phyloP scores from a whole-genome alignment of 1,140 invertebrate genomes.

The Heliconius hermathena region DNA sequence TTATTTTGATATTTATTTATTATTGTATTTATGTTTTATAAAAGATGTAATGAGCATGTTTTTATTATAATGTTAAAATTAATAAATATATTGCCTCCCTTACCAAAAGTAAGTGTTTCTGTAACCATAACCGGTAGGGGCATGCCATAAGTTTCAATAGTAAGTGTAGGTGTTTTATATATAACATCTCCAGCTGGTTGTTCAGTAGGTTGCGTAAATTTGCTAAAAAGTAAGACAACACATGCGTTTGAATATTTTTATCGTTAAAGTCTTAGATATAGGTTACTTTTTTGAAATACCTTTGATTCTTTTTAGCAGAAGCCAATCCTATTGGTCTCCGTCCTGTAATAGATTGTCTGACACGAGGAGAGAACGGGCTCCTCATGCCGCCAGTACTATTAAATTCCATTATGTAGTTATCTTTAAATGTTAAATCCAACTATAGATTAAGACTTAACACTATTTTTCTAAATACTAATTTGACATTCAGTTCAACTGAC shows the following conservation, averaged over 20 bases:
- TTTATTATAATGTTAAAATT: not conserved
- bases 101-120: conserved; percentile 93
- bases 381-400: conserved; percentile 69
- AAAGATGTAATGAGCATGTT: not conserved
- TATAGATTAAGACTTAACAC: conserved; percentile 23
- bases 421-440: conserved; percentile 29
- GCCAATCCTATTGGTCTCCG: conserved; percentile 67
- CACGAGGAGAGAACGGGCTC: conserved; percentile 81
- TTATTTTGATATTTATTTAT: no score
- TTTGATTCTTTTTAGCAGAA: conserved; percentile 74
- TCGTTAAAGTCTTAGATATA: conserved; percentile 15
- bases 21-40: no score
- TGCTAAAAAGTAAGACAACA: conserved; percentile 46
- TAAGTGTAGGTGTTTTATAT: conserved; percentile 85
- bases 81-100: conserved; percentile 44
- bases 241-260: conserved; percentile 5
- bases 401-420: conserved; percentile 66
- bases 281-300: conserved; percentile 57
- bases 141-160: conserved; percentile 89
- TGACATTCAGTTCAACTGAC: conserved; percentile 19
- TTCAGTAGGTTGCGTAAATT: conserved; percentile 52
- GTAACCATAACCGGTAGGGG: conserved; percentile 93
- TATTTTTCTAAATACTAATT: conserved; percentile 27
- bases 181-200: conserved; percentile 84
- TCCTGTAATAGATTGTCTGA: conserved; percentile 69